Evolutionary conservation across 2,888 invertebrate genomes (phyloP), one percentile per base, ranked within the genome.

Genomic region (Brenthis hecate): DNA sequence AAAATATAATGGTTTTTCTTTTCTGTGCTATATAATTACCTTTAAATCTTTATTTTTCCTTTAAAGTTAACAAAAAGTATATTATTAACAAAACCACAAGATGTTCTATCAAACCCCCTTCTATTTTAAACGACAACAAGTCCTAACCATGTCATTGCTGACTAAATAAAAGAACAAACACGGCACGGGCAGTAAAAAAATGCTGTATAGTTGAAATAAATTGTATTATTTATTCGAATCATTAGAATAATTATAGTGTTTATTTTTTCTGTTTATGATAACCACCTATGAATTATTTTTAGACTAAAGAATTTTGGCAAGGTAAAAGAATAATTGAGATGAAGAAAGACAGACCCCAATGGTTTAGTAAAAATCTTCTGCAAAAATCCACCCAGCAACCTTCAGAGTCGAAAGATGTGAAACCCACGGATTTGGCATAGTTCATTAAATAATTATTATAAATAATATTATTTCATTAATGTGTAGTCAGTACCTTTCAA

Each of bases 281-380:
- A 36, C 53, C 51, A n/a, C 19, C 53, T 6, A 47, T 19, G 1
- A 13, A 23, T n/a, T 58, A 66, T 73, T 68, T 70, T 32, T 84
- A 95, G 89, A 91, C 94, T 1, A 87, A 91, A 43, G 95, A 95
- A 77, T 93, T 91, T 74, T 94, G 94, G 85, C 89, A 95, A 77
- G 95, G 95, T 1, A 97, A 97, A 87, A 94, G 96, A 76, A 94
- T 98, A 72, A 95, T 99, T 16, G 98, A 98, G 92, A 94, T 98
- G 94, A 93, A 96, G 58, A 98, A 97, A 83, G 94, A 96, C 68
- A 94, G 98, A 72, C 98, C 98, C 5, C 88, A 94, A 54, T 99
- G 98, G 98, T 99, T 98, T 81, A 95, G 96, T 75, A 95, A 95
- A 78, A 97, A 98, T 88, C 93, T 98, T 62, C 87, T 98, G 23